phyloP scores from a whole-genome alignment of 2,888 invertebrate species.

The Liopterus haemorrhoidalis region DNA sequence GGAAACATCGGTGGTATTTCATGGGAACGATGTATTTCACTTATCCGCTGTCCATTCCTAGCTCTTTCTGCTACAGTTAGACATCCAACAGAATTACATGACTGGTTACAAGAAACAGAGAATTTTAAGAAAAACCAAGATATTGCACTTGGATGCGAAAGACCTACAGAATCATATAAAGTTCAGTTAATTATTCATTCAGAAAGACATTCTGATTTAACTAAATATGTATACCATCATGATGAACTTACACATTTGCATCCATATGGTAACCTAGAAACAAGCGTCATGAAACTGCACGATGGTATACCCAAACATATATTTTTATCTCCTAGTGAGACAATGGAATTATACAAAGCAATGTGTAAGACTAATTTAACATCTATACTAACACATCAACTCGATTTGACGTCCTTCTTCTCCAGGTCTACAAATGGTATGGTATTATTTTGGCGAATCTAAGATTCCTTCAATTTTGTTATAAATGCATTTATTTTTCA shows the following conservation, averaged over 20 bases:
- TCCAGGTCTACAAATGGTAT: too few species aligned
- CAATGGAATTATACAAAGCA: conserved; percentile 26
- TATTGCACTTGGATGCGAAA: conserved; percentile 14
- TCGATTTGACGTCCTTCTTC: too few species aligned
- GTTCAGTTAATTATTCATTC: conserved; percentile 27
- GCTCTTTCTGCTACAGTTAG: conserved; percentile 33
- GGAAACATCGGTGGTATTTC: conserved; percentile 28
- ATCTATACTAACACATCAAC: too few species aligned
- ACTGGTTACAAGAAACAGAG: conserved; percentile 30
- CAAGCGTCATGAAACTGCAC: conserved; percentile 16
- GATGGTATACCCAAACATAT: conserved; percentile 29
- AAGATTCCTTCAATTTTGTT: too few species aligned
- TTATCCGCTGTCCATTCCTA: conserved; percentile 33
- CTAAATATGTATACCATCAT: conserved; percentile 27
- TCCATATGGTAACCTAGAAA: conserved; percentile 28
- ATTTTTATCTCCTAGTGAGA: conserved; percentile 28
- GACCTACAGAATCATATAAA: conserved; percentile 21
- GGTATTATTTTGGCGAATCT: too few species aligned
- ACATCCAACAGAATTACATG: conserved; percentile 26
- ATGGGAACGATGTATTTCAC: conserved; percentile 30
- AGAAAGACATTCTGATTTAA: conserved; percentile 32
- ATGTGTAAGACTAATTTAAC: conserved; percentile 21
- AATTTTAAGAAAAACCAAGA: conserved; percentile 27
- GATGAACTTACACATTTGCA: conserved; percentile 27
- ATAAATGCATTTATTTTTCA: too few species aligned